Evolutionary conservation across 2,797 vertebrate genomes (phyloP), one percentile per base, ranked within the genome.

Genomic region (Darevskia nairensis): DNA sequence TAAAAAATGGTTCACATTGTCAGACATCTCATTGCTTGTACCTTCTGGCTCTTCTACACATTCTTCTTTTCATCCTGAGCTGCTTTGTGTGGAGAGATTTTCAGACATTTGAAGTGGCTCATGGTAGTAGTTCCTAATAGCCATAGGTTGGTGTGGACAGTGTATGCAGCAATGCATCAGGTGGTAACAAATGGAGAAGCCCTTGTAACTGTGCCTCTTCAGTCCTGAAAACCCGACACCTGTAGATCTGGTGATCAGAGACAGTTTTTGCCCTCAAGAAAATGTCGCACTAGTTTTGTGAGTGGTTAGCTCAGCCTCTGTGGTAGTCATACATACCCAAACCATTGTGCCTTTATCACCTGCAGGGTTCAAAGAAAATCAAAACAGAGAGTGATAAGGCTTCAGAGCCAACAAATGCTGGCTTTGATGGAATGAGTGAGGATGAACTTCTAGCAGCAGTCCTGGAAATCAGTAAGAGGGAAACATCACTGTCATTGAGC

Each of bases 401-500:
- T 55, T 72, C 92, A 0, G 96, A 97, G 83, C 55, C 95, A 69
- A 82, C 91, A 80, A 96, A 95, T 9, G 79, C 97, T 0, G 97
- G 98, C 80, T 98, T 98, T 86, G 96, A 97, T 8, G 97, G 95
- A 71, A 97, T 99, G 92, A 99, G 97, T 0, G 99, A 99, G 66
- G 99, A 99, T 6, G 99, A 99, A 89, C 97, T 99, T 95, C 92
- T 99, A 68, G 98, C 98, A 0, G 98, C 98, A 1, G 98, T 99
- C 90, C 94, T 99, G 77, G 98, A 99, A 95, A 98, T 99, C 94
- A 99, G 98, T 95, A 98, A 97, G 35, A 97, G 97, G 80, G 99
- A 99, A 92, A 94, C 97, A 0, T 97, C 97, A 23, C 95, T 97
- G 1, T 93, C 97, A 2, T 93, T 95, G 8, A 92, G 96, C 77